Base-by-base conservation (phyloP, 2,113 vertebrate genomes). In the Laticauda colubrina region DNA sequence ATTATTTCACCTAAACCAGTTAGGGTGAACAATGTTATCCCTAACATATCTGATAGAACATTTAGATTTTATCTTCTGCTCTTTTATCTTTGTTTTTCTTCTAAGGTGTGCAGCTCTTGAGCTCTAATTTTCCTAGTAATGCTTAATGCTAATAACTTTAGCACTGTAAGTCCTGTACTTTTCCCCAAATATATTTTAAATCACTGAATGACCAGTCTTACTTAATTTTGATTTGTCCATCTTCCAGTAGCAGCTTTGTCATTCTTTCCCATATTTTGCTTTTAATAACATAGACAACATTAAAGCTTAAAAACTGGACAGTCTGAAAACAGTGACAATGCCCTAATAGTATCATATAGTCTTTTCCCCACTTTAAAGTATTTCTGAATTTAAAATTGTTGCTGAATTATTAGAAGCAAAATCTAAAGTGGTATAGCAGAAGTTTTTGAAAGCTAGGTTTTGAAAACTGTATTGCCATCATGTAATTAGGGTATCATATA, bases 141-240 rank as follows among this genome's bases (percentile, higher is more conserved):
- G n/a, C 15, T 81, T 87, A 29, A 51, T 26, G 48, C 18, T 24
- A 86, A 26, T 87, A 87, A 87, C 85, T 87, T 87, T 12, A 15
- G 34, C 14, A 69, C 61, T 69, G 26, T n/a, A 89, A 89, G 29
- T 91, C 93, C 54, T 94, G 92, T 89, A 57, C 26, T 88, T 93
- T 64, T 54, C 55, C 26, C 34, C 55, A 15, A 88, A n/a, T 8
- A 34, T 88, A 39, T 88, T 88, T 45, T 45, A 86, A 86, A 48
- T 26, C 23, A 86, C 23, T 5, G 45, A 85, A 85, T 26, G 24
- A 23, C 85, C 85, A 87, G 12, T 87, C 45, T 48, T 51, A 48
- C 11, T 26, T 48, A 51, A 87, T 87, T 87, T 87, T 87, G 86
- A 11, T 48, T 48, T 51, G 48, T 53, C 24, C 48, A 29, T 29